A percentile compares a stretch with the other conserved stretches of the same genome.
These are phyloP conservation scores for Callithrix jacchus DNA, from an alignment of 2,113 vertebrate species.

Conservation along the genomic window DNA sequence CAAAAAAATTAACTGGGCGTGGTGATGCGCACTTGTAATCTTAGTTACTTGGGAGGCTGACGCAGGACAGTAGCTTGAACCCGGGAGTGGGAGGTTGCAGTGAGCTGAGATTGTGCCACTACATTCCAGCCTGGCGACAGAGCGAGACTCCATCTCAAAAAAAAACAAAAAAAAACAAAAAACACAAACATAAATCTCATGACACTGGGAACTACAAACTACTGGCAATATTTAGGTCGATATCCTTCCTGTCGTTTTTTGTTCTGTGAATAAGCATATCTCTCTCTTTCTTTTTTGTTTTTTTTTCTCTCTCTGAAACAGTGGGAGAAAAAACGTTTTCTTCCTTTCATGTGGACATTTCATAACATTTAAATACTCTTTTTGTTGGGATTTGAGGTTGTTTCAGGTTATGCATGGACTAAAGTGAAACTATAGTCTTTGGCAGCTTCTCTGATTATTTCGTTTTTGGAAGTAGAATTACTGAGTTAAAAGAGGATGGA, in stretches of 20 bases:
- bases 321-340: not conserved
- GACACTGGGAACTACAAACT: not conserved
- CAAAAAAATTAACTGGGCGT: too few species aligned
- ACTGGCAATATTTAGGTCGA: not conserved
- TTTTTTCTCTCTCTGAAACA: not conserved
- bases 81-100: too few species aligned
- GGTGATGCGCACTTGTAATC: too few species aligned
- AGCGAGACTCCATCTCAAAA: too few species aligned
- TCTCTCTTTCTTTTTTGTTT: not conserved
- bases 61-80: too few species aligned
- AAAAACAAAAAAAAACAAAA: not conserved
- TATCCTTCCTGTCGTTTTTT: not conserved
- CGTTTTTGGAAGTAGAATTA: not conserved
- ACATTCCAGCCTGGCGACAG: too few species aligned
- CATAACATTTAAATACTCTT: not conserved
- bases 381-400: not conserved
- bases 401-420: not conserved
- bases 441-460: not conserved
- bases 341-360: not conserved
- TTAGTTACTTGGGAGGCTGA: too few species aligned
- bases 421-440: not conserved
- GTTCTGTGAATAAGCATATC: not conserved
- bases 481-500: not conserved
- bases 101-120: too few species aligned
- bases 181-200: not conserved